Percentiles rank a stretch among this genome's conserved stretches.
These are phyloP conservation scores for Polydrusus tereticollis DNA, from an alignment of 2,888 invertebrate genomes.

Conservation along the genomic window DNA sequence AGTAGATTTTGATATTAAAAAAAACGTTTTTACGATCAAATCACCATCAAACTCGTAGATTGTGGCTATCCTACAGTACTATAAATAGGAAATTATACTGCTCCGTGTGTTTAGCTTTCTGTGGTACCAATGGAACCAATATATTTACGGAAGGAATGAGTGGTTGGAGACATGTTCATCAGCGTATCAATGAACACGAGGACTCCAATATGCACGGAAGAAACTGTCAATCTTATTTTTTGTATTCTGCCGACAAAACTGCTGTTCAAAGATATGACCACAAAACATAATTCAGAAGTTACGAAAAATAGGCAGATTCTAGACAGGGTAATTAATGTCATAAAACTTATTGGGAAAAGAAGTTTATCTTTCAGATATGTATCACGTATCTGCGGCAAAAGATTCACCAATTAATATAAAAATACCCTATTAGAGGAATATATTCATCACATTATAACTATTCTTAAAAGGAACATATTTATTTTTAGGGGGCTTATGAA, in stretches of 20 bases:
- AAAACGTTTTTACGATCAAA: background rate
- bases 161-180: slow-evolving; percentile 22
- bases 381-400: no score
- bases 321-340: no score
- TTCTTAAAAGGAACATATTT: no score
- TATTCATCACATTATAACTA: background rate
- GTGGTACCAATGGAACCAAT: slow-evolving; percentile 5
- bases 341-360: no score
- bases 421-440: no score
- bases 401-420: background rate
- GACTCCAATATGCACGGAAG: slow-evolving; percentile 4
- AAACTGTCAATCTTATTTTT: slow-evolving; percentile 21
- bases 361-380: no score
- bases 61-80: background rate
- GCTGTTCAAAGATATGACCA: no score
- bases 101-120: slow-evolving; percentile 22
- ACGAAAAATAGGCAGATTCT: no score
- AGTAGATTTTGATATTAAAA: background rate
- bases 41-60: no score
- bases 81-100: slow-evolving; percentile 8
- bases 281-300: no score
- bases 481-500: no score
- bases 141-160: slow-evolving; percentile 17
- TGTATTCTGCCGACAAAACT: slow-evolving; percentile 17
- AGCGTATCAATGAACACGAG: slow-evolving; percentile 16